phyloP scores from a whole-genome alignment of 2,113 vertebrate genomes.

The Colossoma macropomum region DNA sequence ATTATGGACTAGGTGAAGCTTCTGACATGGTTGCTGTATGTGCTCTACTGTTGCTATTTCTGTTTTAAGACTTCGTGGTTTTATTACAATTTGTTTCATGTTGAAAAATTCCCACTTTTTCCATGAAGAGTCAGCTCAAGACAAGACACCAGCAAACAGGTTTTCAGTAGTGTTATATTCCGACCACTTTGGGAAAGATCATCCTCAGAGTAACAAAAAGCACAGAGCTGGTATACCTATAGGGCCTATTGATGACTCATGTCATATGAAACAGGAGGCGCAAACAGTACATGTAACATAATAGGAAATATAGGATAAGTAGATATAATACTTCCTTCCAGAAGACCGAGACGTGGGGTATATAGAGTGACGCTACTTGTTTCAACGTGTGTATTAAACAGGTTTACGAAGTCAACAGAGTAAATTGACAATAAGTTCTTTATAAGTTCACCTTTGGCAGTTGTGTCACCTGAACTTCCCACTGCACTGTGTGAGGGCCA shows the following conservation, averaged over 20 bases:
- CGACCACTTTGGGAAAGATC: not conserved
- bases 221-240: not conserved
- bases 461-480: not conserved
- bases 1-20: no score
- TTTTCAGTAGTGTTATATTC: not conserved
- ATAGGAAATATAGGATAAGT: not conserved
- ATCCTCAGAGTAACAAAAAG: not conserved
- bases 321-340: not conserved
- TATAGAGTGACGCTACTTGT: not conserved
- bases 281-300: not conserved
- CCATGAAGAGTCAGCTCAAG: not conserved
- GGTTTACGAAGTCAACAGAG: not conserved
- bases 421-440: not conserved
- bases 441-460: not conserved
- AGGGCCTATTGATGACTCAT: not conserved
- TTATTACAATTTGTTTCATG: not conserved
- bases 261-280: not conserved
- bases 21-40: no score
- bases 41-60: no score
- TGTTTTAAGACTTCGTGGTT: no score
- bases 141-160: not conserved
- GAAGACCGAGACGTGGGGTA: not conserved
- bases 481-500: not conserved
- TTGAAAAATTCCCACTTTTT: not conserved
- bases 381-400: not conserved